Evolutionary conservation across 1,140 invertebrate species (phyloP), one percentile per base, ranked within the genome.

Genomic region (Alviniconcha marisindica): DNA sequence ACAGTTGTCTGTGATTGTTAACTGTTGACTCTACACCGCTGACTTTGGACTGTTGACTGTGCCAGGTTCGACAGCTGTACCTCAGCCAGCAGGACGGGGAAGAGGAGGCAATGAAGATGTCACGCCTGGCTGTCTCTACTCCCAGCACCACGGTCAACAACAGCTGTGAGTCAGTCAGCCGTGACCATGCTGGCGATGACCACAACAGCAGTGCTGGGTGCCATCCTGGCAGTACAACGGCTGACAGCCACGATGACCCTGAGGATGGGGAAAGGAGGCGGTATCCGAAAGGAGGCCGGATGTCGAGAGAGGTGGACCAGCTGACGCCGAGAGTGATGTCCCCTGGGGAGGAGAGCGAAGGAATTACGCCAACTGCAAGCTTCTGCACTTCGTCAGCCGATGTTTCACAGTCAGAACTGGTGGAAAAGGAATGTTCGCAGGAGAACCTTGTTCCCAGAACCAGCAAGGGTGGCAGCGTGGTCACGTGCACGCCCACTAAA

Each of bases 21-120:
- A n/a, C n/a, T n/a, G n/a, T n/a, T n/a, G n/a, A n/a, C n/a, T n/a
- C n/a, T n/a, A n/a, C n/a, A n/a, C n/a, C n/a, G n/a, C n/a, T n/a
- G n/a, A n/a, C n/a, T n/a, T n/a, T n/a, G n/a, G n/a, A n/a, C n/a
- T n/a, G n/a, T n/a, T n/a, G n/a, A n/a, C n/a, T n/a, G n/a, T n/a
- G 4, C 21, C 78, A 80, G 78, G 78, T 80, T 12, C 78, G 78
- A 24, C 78, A 80, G 56, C 78, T 80, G 36, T 80, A 80, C 56
- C 60, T 40, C 0, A 28, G 33, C 1, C 78, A 80, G 60, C 21
- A 21, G 36, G 78, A 69, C 2, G 18, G 12, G 31, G 78, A 66
- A 12, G 60, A 63, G 21, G 31, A 79, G 12, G n/a, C n/a, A 31
- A n/a, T 31, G 1, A 80, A 31, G 60, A 40, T 80, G 56, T 66